Evolutionary conservation across 1,140 invertebrate genomes (phyloP), one percentile per base, ranked within the genome.

Genomic region (Globodera rostochiensis): DNA sequence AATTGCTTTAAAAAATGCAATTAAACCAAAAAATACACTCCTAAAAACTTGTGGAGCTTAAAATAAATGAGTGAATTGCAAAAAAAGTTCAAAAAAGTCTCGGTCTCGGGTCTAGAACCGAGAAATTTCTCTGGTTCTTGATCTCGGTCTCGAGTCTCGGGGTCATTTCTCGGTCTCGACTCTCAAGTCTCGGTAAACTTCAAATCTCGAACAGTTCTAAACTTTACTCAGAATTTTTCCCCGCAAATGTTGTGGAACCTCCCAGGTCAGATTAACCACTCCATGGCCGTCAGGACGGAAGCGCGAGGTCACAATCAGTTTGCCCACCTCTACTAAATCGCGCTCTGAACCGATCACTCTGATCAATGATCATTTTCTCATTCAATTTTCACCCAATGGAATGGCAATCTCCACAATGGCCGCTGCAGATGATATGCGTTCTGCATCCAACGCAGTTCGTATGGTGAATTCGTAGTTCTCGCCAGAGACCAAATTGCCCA

Each of bases 401-500:
- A 90, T 82, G 13, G 82, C 83, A 70, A 89, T 90, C 73, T 89
- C 88, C 53, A 90, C 88, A 75, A 89, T 89, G 11, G 88, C 89
- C 15, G 88, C 88, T n/a, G 88, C 88, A 13, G 71, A 69, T 5
- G 88, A 90, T 13, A 84, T 77, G 8, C 79, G 73, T 19, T 85
- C 81, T 9, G 83, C 46, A 36, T 81, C 74, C 36, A 73, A 84
- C 15, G 88, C 88, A 36, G 84, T 84, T 67, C 89, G 49, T 66
- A 89, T 89, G 11, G 88, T 89, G 74, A 89, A 85, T 77, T 90
- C 88, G 78, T 90, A 89, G 45, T 82, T 82, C 60, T 89, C 88
- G 36, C 88, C 87, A 36, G 88, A 79, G 60, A 86, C 80, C 66
- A 89, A 74, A 81, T 87, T 84, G 21, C 82, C 82, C 47, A 89